Evolutionary conservation across 1,140 invertebrate genomes (phyloP).

Genomic region (Microplitis mediator): DNA sequence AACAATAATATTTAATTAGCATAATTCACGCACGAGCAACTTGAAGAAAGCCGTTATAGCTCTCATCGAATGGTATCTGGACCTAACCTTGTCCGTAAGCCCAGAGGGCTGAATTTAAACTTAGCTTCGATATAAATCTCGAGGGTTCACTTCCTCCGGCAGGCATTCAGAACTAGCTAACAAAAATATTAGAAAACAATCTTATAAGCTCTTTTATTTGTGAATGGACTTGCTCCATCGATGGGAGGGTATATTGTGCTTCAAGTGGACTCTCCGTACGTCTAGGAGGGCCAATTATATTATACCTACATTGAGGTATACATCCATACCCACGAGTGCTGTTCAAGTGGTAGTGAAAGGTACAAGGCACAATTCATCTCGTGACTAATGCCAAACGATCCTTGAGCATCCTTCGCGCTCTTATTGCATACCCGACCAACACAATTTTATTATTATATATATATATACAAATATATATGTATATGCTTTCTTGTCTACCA

Average conservation of each 20-base stretch:
- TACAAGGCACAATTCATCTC: slow-evolving; percentile 11
- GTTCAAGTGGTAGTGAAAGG: background rate
- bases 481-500: background rate
- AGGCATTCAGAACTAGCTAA: slow-evolving; percentile 44
- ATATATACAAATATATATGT: too few species aligned
- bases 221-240: slow-evolving; percentile 43
- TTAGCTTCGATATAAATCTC: slow-evolving; percentile 49
- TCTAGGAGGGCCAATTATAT: slow-evolving; percentile 43
- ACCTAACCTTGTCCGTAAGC: slow-evolving; percentile 25
- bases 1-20: slow-evolving; percentile 42
- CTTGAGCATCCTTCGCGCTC: slow-evolving; percentile 25
- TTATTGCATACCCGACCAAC: background rate
- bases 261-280: slow-evolving; percentile 38
- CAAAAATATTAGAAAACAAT: slow-evolving; percentile 54
- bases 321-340: background rate
- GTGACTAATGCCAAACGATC: slow-evolving; percentile 37
- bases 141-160: slow-evolving; percentile 47
- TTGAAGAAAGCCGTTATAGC: slow-evolving; percentile 44
- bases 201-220: slow-evolving; percentile 30
- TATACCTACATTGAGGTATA: slow-evolving; percentile 23
- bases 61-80: slow-evolving; percentile 16
- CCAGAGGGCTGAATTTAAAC: slow-evolving; percentile 34
- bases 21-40: slow-evolving; percentile 46
- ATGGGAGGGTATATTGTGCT: slow-evolving; percentile 42
- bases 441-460: background rate